Evolutionary conservation across 2,113 vertebrate genomes (phyloP).

Genomic region (Nothobranchius furzeri): DNA sequence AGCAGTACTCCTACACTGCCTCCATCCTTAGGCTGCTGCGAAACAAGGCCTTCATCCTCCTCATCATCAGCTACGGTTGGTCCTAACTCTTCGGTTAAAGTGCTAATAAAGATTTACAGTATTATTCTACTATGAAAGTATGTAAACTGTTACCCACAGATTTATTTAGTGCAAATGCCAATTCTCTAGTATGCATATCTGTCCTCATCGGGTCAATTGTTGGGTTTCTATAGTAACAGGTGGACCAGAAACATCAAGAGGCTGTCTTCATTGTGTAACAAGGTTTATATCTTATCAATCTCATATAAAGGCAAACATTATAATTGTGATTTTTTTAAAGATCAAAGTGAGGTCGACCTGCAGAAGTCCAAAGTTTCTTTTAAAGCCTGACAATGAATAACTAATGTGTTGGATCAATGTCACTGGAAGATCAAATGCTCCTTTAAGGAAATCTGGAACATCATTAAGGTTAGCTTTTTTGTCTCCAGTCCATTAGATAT

Average conservation of each 20-base stretch:
- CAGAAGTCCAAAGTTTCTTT: slow-evolving; percentile 40
- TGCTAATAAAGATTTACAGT: no score
- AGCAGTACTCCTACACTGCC: slow-evolving; percentile 84
- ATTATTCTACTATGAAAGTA: no score
- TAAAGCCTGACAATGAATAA: slow-evolving; percentile 45
- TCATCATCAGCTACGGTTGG: slow-evolving; percentile 89
- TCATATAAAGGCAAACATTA: not conserved
- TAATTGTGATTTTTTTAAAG: not conserved
- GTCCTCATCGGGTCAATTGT: no score
- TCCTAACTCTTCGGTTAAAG: not conserved
- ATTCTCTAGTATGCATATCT: no score
- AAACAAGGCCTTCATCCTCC: slow-evolving; percentile 89
- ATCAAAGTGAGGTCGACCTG: not conserved
- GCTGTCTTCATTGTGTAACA: not conserved
- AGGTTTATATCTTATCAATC: slow-evolving; percentile 9
- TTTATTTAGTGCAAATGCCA: no score
- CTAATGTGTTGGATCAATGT: not conserved
- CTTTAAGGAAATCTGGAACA: no score
- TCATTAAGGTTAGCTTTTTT: no score
- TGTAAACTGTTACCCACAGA: no score
- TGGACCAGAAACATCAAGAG: not conserved
- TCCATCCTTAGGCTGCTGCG: slow-evolving; percentile 85
- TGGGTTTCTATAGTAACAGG: not conserved
- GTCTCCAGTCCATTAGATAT: no score
- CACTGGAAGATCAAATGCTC: no score